These are phyloP conservation scores for Nomada lathburiana DNA, from an alignment of 2,888 invertebrate species.

Conservation along the genomic window DNA sequence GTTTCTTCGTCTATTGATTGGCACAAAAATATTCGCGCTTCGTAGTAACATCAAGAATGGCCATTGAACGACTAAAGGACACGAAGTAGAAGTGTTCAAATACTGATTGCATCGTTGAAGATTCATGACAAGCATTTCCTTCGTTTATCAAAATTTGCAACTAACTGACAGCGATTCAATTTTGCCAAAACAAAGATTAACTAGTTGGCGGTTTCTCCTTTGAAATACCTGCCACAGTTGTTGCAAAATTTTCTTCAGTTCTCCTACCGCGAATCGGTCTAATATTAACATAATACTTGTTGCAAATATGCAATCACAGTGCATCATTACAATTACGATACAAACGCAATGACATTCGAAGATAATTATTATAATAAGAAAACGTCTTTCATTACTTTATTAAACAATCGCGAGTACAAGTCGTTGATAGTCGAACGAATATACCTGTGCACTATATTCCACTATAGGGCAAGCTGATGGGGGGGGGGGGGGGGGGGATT, in stretches of 20 bases:
- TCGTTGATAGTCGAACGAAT: conserved; percentile 65
- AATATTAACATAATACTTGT: conserved; percentile 39
- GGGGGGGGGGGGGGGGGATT: too few relatives aligned
- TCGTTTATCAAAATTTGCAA: too few relatives aligned
- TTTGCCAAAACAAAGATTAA: not conserved
- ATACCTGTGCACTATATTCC: conserved; percentile 67
- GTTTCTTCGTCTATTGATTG: conserved; percentile 51
- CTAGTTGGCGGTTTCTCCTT: conserved; percentile 32
- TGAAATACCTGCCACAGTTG: conserved; percentile 33
- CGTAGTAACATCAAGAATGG: conserved; percentile 20
- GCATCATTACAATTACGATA: conserved; percentile 43
- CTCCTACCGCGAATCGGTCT: conserved; percentile 52
- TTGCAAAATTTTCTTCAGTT: conserved; percentile 36
- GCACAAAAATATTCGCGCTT: conserved; percentile 36
- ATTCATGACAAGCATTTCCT: too few relatives aligned
- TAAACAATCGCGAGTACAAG: conserved; percentile 77
- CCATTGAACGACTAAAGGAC: not conserved
- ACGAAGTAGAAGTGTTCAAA: not conserved
- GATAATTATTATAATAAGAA: conserved; percentile 77
- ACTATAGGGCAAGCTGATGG: conserved; percentile 41
- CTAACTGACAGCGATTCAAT: too few relatives aligned
- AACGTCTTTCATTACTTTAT: conserved; percentile 83
- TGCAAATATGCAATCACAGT: conserved; percentile 51
- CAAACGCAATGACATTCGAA: conserved; percentile 57
- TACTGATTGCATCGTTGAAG: conserved; percentile 31